A percentile compares a stretch with the other conserved stretches of the same genome.
These are phyloP conservation scores for Falco cherrug DNA, from an alignment of 2,797 vertebrate species.

Conservation along the genomic window DNA sequence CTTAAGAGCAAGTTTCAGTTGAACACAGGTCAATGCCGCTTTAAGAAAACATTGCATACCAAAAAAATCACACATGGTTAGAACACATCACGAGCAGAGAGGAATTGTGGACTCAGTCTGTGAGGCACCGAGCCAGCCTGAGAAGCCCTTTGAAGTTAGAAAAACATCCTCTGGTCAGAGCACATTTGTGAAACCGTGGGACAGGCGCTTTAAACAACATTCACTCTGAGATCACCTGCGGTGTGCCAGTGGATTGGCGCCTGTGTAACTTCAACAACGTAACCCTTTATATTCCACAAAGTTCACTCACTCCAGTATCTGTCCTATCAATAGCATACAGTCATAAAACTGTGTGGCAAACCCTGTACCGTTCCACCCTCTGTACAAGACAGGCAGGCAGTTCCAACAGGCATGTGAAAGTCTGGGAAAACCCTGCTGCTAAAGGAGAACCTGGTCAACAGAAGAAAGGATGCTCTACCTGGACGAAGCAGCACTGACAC, in stretches of 20 bases:
- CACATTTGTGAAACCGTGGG: slow-evolving; percentile 53
- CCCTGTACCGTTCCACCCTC: neutral
- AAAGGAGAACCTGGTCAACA: neutral
- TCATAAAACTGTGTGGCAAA: rapidly evolving
- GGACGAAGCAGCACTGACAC: neutral
- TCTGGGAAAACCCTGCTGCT: neutral
- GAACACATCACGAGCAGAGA: slow-evolving; percentile 40
- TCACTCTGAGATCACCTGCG: slow-evolving; percentile 51
- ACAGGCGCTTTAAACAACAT: slow-evolving; percentile 76
- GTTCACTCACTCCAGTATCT: neutral
- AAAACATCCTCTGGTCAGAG: slow-evolving; percentile 72
- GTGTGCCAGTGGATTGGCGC: slow-evolving; percentile 52
- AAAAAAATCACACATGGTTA: slow-evolving; percentile 55
- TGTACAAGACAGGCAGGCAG: neutral
- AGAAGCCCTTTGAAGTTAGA: slow-evolving; percentile 66
- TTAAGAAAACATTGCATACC: slow-evolving; percentile 62
- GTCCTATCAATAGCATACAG: neutral
- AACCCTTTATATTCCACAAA: neutral
- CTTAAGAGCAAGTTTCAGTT: slow-evolving; percentile 47
- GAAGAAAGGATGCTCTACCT: neutral
- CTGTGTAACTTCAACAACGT: neutral
- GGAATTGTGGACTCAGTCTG: slow-evolving; percentile 57
- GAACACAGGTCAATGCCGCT: slow-evolving; percentile 47
- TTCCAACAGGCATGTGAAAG: rapidly evolving
- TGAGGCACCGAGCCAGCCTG: slow-evolving; percentile 45